Evolutionary conservation across 1,140 invertebrate species (phyloP).

Genomic region (Gerris buenoi): DNA sequence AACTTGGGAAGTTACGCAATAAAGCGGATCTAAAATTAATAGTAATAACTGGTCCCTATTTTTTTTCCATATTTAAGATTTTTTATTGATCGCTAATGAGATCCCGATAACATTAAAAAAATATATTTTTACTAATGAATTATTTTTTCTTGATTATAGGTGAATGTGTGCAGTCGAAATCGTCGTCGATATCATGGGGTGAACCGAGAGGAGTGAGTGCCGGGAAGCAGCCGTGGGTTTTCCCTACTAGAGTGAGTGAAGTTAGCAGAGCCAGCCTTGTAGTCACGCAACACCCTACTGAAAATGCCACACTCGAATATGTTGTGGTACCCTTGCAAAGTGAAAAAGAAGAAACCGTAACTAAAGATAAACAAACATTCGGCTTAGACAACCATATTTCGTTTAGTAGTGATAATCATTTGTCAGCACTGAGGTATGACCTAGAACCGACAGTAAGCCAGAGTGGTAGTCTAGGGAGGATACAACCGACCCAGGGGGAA

Average conservation of each 20-base stretch:
- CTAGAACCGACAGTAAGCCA: slow-evolving; percentile 6
- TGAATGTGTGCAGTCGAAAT: not conserved
- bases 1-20: too few relatives aligned
- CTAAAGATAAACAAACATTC: slow-evolving; percentile 2
- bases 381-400: not conserved
- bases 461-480: not conserved
- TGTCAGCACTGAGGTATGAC: slow-evolving; percentile 3
- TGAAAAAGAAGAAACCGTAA: slow-evolving; percentile 1
- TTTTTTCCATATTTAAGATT: too few relatives aligned
- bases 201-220: not conserved
- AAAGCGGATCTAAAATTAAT: too few relatives aligned
- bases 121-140: too few relatives aligned
- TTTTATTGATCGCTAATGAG: too few relatives aligned
- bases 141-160: too few relatives aligned
- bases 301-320: not conserved
- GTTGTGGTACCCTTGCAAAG: not conserved
- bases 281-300: not conserved
- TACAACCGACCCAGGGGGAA: slow-evolving; percentile 12
- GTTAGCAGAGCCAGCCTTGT: not conserved
- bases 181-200: not conserved
- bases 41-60: too few relatives aligned
- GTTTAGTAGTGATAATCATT: slow-evolving; percentile 11
- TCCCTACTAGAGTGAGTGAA: slow-evolving; percentile 4
- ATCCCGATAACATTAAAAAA: too few relatives aligned
- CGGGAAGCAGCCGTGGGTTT: not conserved